These are phyloP conservation scores for Acleris laterana DNA, from an alignment of 2,888 invertebrate genomes.

Conservation along the genomic window DNA sequence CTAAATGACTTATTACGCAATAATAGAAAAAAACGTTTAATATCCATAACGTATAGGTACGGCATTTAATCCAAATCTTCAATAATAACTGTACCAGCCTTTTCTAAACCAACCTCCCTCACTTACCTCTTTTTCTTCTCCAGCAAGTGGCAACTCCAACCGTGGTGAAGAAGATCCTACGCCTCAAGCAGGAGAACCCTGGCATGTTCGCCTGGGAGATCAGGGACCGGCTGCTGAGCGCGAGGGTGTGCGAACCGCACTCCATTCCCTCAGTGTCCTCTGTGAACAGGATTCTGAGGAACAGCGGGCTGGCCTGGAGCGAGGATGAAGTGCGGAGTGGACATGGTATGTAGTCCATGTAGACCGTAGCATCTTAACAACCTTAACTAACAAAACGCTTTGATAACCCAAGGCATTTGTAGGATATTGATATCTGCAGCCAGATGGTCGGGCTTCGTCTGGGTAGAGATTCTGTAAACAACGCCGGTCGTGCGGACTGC, in stretches of 20 bases:
- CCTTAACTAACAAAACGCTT: too few species aligned
- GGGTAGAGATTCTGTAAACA: too few species aligned
- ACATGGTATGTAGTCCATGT: conserved; percentile 57
- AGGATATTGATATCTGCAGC: too few species aligned
- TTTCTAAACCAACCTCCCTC: too few species aligned
- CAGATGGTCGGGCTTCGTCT: too few species aligned
- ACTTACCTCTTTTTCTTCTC: background rate
- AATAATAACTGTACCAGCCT: too few species aligned
- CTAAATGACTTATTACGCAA: too few species aligned
- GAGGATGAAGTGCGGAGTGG: conserved; percentile 81
- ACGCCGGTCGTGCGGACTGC: too few species aligned
- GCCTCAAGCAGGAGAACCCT: conserved; percentile 97
- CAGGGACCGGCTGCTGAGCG: conserved; percentile 93
- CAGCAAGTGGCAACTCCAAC: conserved; percentile 99
- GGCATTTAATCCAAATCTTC: too few species aligned
- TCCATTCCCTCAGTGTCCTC: conserved; percentile 97
- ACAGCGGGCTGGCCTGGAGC: conserved; percentile 91
- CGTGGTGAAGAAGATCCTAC: conserved; percentile 96
- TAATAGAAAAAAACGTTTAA: too few species aligned
- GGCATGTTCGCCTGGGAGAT: conserved; percentile 99
- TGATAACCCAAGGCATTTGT: too few species aligned
- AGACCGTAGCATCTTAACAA: background rate
- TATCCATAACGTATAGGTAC: too few species aligned
- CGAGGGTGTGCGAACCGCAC: conserved; percentile 95
- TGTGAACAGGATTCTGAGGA: conserved; percentile 95